These are phyloP conservation scores for Melanerpes aurifrons DNA, from an alignment of 2,113 vertebrate species.

Conservation along the genomic window DNA sequence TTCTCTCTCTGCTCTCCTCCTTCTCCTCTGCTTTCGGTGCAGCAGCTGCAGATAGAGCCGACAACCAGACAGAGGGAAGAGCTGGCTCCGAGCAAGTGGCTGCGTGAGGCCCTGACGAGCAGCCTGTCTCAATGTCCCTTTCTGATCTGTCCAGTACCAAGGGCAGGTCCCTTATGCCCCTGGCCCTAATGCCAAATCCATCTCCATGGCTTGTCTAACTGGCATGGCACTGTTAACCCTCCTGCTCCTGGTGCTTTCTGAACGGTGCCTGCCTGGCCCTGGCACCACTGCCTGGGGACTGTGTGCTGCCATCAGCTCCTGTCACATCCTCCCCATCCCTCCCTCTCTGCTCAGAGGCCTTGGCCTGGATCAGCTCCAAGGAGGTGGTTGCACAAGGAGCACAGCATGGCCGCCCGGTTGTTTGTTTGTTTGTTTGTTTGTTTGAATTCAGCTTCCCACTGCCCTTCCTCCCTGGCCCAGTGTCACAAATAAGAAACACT, in stretches of 20 bases:
- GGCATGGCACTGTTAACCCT: conserved; percentile 42
- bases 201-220: conserved; percentile 14
- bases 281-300: neutral
- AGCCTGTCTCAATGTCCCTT: neutral
- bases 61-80: conserved; percentile 75
- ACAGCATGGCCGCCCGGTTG: rapidly evolving
- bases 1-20: conserved; percentile 60
- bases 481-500: neutral
- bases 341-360: neutral
- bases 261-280: neutral
- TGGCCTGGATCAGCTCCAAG: neutral
- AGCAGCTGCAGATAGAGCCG: conserved; percentile 74
- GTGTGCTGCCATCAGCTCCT: neutral
- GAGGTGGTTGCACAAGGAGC: neutral
- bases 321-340: neutral
- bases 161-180: neutral
- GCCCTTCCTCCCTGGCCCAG: neutral
- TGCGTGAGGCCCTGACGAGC: conserved; percentile 51
- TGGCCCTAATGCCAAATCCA: neutral
- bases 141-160: neutral
- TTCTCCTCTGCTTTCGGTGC: conserved; percentile 67
- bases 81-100: conserved; percentile 68
- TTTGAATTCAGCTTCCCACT: neutral
- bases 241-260: neutral
- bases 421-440: neutral